Conservation (phyloP, 2,888 invertebrate genomes). For the Hipparchia sbordonii region DNA sequence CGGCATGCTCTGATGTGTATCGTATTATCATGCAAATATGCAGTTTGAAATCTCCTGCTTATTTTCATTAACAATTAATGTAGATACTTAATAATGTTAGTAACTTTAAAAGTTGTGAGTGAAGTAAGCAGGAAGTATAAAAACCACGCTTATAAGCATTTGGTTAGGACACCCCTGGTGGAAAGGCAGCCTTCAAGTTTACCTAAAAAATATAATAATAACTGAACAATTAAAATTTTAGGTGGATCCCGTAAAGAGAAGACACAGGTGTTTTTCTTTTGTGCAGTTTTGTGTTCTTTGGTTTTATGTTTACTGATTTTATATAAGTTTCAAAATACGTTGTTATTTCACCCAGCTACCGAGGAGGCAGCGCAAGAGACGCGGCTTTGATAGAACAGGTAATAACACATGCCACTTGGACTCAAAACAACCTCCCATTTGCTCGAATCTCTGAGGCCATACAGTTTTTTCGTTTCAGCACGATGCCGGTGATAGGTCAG, state of each 20-base stretch:
- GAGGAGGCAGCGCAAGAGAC: constrained; percentile 83
- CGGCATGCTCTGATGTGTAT: no score
- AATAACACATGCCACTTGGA: constrained; percentile 74
- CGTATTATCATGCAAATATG: no score
- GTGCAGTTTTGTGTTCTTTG: constrained; percentile 81
- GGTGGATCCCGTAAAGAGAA: constrained; percentile 34
- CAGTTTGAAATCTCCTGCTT: no score
- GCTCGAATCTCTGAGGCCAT: background rate
- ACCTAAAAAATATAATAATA: background rate
- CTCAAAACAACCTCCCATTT: constrained; percentile 58
- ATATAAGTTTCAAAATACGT: constrained; percentile 79
- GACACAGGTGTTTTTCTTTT: constrained; percentile 58
- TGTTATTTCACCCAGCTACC: constrained; percentile 83
- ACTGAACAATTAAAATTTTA: background rate
- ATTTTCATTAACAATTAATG: no score
- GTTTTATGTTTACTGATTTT: constrained; percentile 76
- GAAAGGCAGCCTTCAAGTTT: background rate
- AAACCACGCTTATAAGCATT: no score
- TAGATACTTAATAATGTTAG: no score
- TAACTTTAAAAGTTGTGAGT: no score
- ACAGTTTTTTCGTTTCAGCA: no score
- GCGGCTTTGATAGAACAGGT: constrained; percentile 84
- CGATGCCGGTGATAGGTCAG: no score
- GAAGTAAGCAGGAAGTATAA: no score
- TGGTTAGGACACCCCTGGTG: no score